Percentiles rank a stretch among this genome's conserved stretches.
These are phyloP conservation scores for Halictus quadricinctus DNA, from an alignment of 2,888 invertebrate genomes.

Conservation along the genomic window DNA sequence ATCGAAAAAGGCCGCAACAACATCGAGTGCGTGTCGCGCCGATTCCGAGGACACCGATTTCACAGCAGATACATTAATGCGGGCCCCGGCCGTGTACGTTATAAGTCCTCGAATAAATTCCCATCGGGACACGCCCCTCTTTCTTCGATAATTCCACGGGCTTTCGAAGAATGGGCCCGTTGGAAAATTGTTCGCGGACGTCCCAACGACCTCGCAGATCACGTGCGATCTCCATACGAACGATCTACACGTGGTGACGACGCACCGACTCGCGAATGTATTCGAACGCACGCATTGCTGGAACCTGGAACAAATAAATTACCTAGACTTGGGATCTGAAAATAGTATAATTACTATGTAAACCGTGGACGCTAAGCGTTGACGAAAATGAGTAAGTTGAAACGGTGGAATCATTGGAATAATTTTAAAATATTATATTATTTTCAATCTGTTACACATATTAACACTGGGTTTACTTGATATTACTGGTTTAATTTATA, in stretches of 20 bases:
- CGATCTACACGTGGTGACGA: not conserved
- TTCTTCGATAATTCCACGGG: constrained; percentile 62
- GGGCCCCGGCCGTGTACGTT: constrained; percentile 62
- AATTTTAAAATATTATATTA: too few species aligned
- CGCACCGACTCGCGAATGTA: not conserved
- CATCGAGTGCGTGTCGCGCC: constrained; percentile 77
- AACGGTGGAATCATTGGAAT: too few species aligned
- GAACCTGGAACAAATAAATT: too few species aligned
- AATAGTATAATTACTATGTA: too few species aligned
- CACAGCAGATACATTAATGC: constrained; percentile 80
- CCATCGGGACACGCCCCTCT: constrained; percentile 48
- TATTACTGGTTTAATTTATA: too few species aligned
- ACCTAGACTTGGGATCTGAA: too few species aligned
- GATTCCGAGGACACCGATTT: constrained; percentile 78
- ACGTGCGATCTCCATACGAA: not conserved
- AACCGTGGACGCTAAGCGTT: too few species aligned
- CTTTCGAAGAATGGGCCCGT: constrained; percentile 23
- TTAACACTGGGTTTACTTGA: too few species aligned
- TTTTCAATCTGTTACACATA: too few species aligned
- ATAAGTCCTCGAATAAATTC: constrained; percentile 70
- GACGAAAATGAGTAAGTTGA: too few species aligned
- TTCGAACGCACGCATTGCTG: too few species aligned
- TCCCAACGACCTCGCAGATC: constrained; percentile 7
- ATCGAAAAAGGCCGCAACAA: constrained; percentile 64
- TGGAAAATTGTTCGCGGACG: constrained; percentile 36